Evolutionary conservation across 1,140 invertebrate genomes (phyloP).

Genomic region (Drosophila nebulosa): DNA sequence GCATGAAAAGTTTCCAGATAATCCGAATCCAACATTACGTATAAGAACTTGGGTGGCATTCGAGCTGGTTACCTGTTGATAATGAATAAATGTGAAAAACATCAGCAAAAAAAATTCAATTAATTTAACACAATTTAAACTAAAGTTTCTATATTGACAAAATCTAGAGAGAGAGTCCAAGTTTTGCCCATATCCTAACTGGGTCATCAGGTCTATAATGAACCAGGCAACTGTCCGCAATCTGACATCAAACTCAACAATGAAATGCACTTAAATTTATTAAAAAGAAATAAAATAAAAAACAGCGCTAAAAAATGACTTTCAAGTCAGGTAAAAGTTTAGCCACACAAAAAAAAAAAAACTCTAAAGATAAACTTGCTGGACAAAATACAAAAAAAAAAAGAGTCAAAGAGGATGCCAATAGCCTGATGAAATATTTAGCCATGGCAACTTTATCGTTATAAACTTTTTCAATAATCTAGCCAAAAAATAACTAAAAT

Average conservation of each 20-base stretch:
- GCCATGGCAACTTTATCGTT: slow-evolving; percentile 66
- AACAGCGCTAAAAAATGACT: slow-evolving; percentile 31
- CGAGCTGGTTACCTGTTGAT: slow-evolving; percentile 84
- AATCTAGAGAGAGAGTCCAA: background rate
- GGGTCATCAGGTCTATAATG: background rate
- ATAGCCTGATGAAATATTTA: slow-evolving; percentile 71
- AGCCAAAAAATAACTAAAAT: slow-evolving; percentile 50
- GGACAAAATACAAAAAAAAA: slow-evolving; percentile 39
- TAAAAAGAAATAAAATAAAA: slow-evolving; percentile 39
- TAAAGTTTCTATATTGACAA: background rate
- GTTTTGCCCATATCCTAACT: background rate
- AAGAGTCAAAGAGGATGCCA: slow-evolving; percentile 9
- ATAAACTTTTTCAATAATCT: slow-evolving; percentile 73
- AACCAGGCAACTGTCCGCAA: slow-evolving; percentile 35
- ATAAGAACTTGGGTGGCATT: slow-evolving; percentile 90
- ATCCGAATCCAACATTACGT: slow-evolving; percentile 86
- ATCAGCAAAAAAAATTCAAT: slow-evolving; percentile 72
- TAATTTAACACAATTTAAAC: background rate
- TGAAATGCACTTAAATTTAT: slow-evolving; percentile 69
- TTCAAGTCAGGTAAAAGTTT: slow-evolving; percentile 49
- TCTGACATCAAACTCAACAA: slow-evolving; percentile 46
- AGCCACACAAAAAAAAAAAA: slow-evolving; percentile 39
- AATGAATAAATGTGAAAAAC: background rate
- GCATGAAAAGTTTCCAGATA: slow-evolving; percentile 91
- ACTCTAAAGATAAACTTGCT: slow-evolving; percentile 68